These are phyloP conservation scores for Littorina saxatilis DNA, from an alignment of 1,140 invertebrate genomes.

Conservation along the genomic window DNA sequence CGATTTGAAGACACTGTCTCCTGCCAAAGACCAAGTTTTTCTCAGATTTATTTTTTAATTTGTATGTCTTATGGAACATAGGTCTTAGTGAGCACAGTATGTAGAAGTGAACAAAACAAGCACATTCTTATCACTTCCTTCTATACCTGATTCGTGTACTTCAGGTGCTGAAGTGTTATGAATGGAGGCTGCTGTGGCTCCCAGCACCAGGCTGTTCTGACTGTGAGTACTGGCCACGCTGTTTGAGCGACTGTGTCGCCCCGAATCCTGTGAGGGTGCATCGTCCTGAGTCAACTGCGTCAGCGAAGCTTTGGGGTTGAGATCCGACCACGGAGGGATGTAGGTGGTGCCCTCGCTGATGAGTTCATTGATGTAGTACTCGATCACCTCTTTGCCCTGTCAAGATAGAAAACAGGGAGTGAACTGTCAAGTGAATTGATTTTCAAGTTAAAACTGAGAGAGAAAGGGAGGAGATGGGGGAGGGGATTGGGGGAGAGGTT, in stretches of 20 bases:
- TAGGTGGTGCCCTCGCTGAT: conserved; percentile 87
- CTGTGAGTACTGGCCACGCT: conserved; percentile 62
- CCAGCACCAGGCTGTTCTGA: conserved; percentile 65
- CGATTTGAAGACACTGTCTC: no score
- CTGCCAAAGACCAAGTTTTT: no score
- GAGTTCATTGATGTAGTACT: conserved; percentile 91
- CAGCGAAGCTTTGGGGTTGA: conserved; percentile 33
- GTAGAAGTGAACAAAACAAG: no score
- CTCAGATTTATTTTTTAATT: no score
- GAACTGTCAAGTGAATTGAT: background rate
- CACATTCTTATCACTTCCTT: no score
- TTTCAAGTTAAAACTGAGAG: background rate
- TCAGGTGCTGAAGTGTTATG: conserved; percentile 29
- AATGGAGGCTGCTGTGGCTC: conserved; percentile 68
- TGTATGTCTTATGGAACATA: no score
- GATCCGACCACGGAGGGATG: conserved; percentile 75
- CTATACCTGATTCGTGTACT: conserved; percentile 25
- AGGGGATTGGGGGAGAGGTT: background rate
- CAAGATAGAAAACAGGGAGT: background rate
- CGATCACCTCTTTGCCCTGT: conserved; percentile 97
- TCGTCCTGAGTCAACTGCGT: conserved; percentile 55
- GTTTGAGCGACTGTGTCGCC: conserved; percentile 65
- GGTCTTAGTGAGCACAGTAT: no score
- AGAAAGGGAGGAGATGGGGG: no score
- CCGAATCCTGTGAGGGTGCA: conserved; percentile 67